These are phyloP conservation scores for Molossus molossus DNA, from an alignment of 2,797 vertebrate genomes.

Conservation along the genomic window DNA sequence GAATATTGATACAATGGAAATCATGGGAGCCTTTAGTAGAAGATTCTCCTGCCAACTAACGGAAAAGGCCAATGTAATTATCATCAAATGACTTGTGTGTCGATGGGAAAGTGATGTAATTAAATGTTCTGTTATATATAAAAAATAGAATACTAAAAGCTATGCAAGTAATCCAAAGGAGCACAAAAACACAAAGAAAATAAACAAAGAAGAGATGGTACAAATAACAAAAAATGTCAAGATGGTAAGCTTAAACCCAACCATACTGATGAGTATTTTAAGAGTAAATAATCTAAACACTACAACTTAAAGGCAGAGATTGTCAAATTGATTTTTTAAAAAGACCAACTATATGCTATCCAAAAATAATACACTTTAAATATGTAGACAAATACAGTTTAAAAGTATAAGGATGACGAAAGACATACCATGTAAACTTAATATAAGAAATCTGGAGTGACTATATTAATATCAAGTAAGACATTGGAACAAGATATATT, in stretches of 20 bases:
- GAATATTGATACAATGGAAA: neutral
- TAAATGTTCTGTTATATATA: constrained; percentile 62
- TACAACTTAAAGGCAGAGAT: neutral
- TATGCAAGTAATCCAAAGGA: neutral
- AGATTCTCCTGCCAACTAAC: neutral
- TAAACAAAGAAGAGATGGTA: neutral
- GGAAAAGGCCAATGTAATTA: neutral
- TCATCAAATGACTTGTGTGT: neutral
- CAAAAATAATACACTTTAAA: constrained; percentile 22
- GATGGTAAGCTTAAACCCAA: neutral
- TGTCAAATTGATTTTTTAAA: neutral
- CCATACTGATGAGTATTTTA: neutral
- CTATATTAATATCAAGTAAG: no score
- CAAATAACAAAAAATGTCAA: neutral
- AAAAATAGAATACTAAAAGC: neutral
- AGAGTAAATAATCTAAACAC: neutral
- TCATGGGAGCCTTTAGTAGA: neutral
- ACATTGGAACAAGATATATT: neutral
- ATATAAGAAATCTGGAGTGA: neutral
- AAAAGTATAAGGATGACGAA: constrained; percentile 6
- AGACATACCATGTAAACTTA: neutral
- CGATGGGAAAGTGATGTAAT: neutral
- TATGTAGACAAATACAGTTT: neutral
- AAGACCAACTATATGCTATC: neutral
- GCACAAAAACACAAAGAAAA: neutral